Base-by-base conservation (phyloP, 2,888 invertebrate species). In the Apamea crenata region DNA sequence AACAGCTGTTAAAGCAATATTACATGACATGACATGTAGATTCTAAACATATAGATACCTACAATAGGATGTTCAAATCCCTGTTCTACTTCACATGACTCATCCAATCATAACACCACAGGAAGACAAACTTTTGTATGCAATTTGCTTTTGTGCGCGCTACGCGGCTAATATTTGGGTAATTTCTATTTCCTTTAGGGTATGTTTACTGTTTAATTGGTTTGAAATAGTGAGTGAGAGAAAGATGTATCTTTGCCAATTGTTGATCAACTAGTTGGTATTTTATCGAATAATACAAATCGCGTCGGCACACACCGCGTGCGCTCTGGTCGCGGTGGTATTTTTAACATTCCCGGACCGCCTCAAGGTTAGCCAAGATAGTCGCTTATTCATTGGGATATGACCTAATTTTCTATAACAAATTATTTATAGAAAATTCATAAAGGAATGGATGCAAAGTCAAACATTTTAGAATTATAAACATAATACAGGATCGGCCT, bases 291-390 rank as follows among this genome's bases (percentile, higher is more conserved):
- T 93, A 93, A 91, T 94, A 93, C 89, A 89, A 92, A 93, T 93
- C 90, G 74, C 87, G 84, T 81, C 87, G 92, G 89, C 90, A 90
- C 91, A 92, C 93, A 92, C 92, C 85, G 92, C 91, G 94, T 92
- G 91, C 91, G 93, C 90, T 90, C 91, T 91, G 90, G 91, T 91
- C 93, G 94, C 94, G 93, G 93, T 91, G 96, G 96, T 97, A 97
- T 96, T 96, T 97, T 96, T 97, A 97, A 97, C 97, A 96, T 96
- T 96, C 96, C 95, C 96, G 94, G 96, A 95, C 94, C 96, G 95
- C 93, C 95, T 95, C 96, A 96, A 97, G 96, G 96, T 96, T 96
- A 95, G 92, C 94, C 93, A 93, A 96, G 96, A 96, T 95, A 95
- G 94, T 92, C 93, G 94, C 94, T 95, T 96, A 96, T 96, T 95